phyloP scores from a whole-genome alignment of 2,888 invertebrate genomes.

The Coremacera marginata region DNA sequence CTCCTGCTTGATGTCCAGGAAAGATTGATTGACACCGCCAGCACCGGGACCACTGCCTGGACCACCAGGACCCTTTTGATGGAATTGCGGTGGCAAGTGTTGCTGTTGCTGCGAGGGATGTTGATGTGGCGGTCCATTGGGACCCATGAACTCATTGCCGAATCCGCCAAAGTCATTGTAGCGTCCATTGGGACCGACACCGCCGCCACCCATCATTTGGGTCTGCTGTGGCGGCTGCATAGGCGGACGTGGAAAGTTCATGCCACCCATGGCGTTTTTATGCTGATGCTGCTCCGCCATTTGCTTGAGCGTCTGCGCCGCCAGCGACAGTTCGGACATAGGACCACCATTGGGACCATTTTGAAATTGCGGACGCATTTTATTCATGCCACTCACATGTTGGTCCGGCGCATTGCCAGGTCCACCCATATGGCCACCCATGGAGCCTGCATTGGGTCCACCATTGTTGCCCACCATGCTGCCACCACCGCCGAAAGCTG shows the following conservation, averaged over 20 bases:
- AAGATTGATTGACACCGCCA: conserved; percentile 66
- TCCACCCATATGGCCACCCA: conserved; percentile 47
- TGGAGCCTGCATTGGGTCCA: conserved; percentile 32
- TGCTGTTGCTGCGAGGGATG: conserved; percentile 60
- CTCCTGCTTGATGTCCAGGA: conserved; percentile 73
- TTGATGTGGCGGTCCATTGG: conserved; percentile 58
- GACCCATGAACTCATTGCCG: conserved; percentile 70
- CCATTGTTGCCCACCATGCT: conserved; percentile 47
- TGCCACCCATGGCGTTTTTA: conserved; percentile 79
- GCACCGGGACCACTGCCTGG: conserved; percentile 50
- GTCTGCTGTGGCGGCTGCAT: conserved; percentile 71
- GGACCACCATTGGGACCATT: conserved; percentile 61
- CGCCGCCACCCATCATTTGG: conserved; percentile 63
- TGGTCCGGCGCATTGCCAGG: conserved; percentile 12
- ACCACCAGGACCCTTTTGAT: conserved; percentile 52
- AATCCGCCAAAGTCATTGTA: conserved; percentile 75
- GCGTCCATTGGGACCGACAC: conserved; percentile 68
- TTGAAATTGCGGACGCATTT: conserved; percentile 62
- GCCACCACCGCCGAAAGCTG: conserved; percentile 58
- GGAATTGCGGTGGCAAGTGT: conserved; percentile 62
- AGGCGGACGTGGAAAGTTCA: conserved; percentile 71
- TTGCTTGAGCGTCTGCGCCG: conserved; percentile 94
- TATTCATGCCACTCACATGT: conserved; percentile 54
- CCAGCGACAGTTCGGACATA: conserved; percentile 84
- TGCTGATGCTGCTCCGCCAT: conserved; percentile 98